Percentiles rank a stretch among this genome's conserved stretches.
These are phyloP conservation scores for Bellardia pandia DNA, from an alignment of 2,888 invertebrate genomes.

Conservation along the genomic window DNA sequence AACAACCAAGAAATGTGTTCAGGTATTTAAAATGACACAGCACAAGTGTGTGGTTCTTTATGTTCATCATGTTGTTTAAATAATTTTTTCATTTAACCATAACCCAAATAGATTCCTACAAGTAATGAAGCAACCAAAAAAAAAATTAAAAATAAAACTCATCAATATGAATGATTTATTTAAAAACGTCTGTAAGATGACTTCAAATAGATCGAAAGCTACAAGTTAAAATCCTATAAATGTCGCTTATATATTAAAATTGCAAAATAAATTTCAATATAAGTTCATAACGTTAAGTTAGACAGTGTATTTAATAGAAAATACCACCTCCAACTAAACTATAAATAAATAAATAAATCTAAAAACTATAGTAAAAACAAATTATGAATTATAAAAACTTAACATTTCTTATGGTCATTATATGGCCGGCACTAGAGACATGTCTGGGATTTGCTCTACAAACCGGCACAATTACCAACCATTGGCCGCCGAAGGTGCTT, in stretches of 20 bases:
- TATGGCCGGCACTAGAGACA: neutral
- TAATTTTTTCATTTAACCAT: conserved; percentile 46
- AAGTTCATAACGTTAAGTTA: conserved; percentile 43
- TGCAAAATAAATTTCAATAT: conserved; percentile 48
- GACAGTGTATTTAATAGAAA: neutral
- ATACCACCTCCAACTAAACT: neutral
- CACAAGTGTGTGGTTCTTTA: neutral
- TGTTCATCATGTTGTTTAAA: neutral
- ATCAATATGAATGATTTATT: conserved; percentile 1
- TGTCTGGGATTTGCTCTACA: conserved; percentile 5
- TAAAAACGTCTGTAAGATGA: neutral
- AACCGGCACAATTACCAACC: neutral
- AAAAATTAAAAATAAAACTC: conserved; percentile 10
- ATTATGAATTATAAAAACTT: conserved; percentile 44
- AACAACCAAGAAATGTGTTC: conserved; percentile 34
- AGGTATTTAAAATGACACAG: conserved; percentile 15
- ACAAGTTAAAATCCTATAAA: conserved; percentile 53
- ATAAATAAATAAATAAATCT: neutral
- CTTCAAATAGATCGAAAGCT: neutral
- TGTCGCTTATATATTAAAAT: conserved; percentile 34
- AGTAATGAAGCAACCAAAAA: neutral
- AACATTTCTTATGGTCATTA: conserved; percentile 25
- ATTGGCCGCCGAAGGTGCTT: conserved; percentile 23
- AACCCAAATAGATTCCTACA: conserved; percentile 18
- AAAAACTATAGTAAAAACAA: neutral